Evolutionary conservation across 2,797 vertebrate genomes (phyloP).

Genomic region (Hyperoplus immaculatus): DNA sequence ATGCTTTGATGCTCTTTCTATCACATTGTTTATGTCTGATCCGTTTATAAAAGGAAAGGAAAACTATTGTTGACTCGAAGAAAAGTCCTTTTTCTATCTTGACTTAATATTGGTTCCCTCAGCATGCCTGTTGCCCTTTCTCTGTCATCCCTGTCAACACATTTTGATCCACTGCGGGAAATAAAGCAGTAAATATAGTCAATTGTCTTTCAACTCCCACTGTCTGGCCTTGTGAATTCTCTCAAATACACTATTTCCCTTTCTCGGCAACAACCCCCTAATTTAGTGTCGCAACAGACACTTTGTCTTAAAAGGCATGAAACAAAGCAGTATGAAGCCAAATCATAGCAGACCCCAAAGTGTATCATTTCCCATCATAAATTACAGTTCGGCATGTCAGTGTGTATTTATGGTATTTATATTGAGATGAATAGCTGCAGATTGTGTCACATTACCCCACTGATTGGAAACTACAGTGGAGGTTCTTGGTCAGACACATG

Average conservation of each 20-base stretch:
- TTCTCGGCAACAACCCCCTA: slow-evolving; percentile 29
- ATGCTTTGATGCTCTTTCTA: slow-evolving; percentile 14
- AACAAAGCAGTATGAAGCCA: slow-evolving; percentile 42
- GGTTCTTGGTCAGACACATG: slow-evolving; percentile 11
- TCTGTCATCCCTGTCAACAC: slow-evolving; percentile 7
- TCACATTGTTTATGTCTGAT: slow-evolving; percentile 31
- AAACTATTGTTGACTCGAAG: slow-evolving; percentile 15
- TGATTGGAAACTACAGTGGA: slow-evolving; percentile 5
- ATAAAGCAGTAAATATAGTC: neutral
- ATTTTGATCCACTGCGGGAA: slow-evolving; percentile 10
- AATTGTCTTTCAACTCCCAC: slow-evolving; percentile 21
- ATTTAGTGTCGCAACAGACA: slow-evolving; percentile 45
- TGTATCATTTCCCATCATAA: slow-evolving; percentile 44
- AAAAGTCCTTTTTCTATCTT: neutral
- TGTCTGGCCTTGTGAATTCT: slow-evolving; percentile 14
- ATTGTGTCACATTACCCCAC: slow-evolving; percentile 22
- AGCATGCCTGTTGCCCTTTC: slow-evolving; percentile 2
- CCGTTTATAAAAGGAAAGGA: slow-evolving; percentile 8
- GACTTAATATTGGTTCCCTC: slow-evolving; percentile 29
- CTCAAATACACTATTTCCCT: slow-evolving; percentile 24
- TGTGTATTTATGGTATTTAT: neutral
- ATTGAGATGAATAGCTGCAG: slow-evolving; percentile 40
- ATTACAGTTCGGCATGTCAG: slow-evolving; percentile 30
- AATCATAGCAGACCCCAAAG: slow-evolving; percentile 44
- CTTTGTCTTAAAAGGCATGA: slow-evolving; percentile 28